Evolutionary conservation across 2,797 vertebrate genomes (phyloP).

Genomic region (Molossus alvarezi): DNA sequence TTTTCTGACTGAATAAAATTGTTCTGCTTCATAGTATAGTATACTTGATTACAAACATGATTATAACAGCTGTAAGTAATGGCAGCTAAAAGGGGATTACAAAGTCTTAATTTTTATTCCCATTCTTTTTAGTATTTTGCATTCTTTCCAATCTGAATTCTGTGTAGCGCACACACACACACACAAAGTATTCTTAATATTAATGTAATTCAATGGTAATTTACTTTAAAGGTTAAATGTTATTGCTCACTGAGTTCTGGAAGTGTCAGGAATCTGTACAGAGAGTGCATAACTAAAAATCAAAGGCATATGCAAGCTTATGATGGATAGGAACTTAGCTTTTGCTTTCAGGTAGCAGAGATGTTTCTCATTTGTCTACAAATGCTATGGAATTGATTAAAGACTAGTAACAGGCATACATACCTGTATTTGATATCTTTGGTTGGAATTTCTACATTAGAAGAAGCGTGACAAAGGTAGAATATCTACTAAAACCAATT

Average conservation of each 20-base stretch:
- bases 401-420: neutral
- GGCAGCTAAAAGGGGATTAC: neutral
- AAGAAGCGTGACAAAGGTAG: constrained; percentile 46
- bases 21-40: constrained; percentile 21
- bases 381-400: neutral
- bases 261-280: constrained; percentile 31
- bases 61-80: neutral
- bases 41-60: neutral
- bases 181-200: constrained; percentile 72
- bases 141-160: constrained; percentile 80
- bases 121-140: constrained; percentile 60
- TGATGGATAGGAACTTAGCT: constrained; percentile 37
- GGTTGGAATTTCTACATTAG: neutral
- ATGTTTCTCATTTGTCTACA: neutral
- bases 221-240: constrained; percentile 86
- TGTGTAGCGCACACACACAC: accelerated
- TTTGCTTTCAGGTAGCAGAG: constrained; percentile 46
- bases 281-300: constrained; percentile 65
- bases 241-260: constrained; percentile 78
- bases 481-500: constrained; percentile 50
- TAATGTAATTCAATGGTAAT: constrained; percentile 81
- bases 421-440: constrained; percentile 44
- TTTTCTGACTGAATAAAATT: constrained; percentile 11
- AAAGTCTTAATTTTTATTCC: constrained; percentile 52
- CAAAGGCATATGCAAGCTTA: constrained; percentile 57